Evolutionary conservation across 2,888 invertebrate species (phyloP), one percentile per base, ranked within the genome.

Genomic region (Electrophaes corylata): DNA sequence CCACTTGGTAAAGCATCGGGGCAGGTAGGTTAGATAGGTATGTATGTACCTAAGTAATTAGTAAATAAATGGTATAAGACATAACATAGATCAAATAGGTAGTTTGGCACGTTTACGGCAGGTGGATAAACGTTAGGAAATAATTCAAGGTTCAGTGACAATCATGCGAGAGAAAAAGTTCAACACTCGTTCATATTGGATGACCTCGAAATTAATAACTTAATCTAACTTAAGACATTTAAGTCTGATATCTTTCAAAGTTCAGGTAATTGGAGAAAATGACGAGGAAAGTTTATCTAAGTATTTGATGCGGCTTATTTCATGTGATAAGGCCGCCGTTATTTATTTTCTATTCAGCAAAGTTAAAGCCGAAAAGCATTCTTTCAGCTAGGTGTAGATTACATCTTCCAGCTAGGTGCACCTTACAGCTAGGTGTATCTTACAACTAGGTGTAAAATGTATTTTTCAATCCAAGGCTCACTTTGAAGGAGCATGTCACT

Each of bases 81-180:
- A 49, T 45, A 46, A 47, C 43, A 47, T 37, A 46, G 37, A 39
- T 57, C 12, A 44, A 48, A 35, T 46, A 31, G 10, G 37, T 37
- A 37, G 16, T 37, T 16, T 10, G 16, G 16, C 16, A 12, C 8
- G 16, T 37, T 35, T 35, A 35, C 35, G 12, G 12, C 14, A 45
- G 14, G 35, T 57, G 29, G 16, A 35, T 40, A 45, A n/a, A 5
- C 8, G 26, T 57, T 51, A 19, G 35, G 57, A 46, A 57, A 57
- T 51, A 26, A 16, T 35, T 54, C 47, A 60, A 46, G 47, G 46
- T n/a, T 54, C 35, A 51, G 39, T 46, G 23, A 29, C 44, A 40
- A 20, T 46, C 14, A 49, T 14, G 39, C 54, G 16, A 52, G 33
- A 57, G 57, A 57, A 57, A 52, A 57, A 57, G 57, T 52, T 37